Evolutionary conservation across 2,113 vertebrate species (phyloP).

Genomic region (Chloroceryle aenea): DNA sequence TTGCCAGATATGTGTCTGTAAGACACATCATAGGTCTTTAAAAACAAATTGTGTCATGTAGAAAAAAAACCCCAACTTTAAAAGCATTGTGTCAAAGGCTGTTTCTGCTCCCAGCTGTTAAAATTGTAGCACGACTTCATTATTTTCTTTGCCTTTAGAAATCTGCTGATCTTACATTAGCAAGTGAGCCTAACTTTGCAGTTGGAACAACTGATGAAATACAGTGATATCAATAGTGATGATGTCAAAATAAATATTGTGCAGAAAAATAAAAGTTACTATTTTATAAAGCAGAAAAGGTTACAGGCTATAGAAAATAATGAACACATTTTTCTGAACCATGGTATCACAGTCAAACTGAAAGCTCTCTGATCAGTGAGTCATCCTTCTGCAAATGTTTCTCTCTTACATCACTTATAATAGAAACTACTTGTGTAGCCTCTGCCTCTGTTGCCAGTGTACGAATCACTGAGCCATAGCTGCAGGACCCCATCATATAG

Average conservation of each 20-base stretch:
- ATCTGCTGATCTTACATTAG: constrained; percentile 6
- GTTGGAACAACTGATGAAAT: constrained; percentile 37
- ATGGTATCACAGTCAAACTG: constrained; percentile 7
- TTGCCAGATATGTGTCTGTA: constrained; percentile 26
- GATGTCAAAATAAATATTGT: constrained; percentile 45
- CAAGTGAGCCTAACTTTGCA: background rate
- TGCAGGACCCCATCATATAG: background rate
- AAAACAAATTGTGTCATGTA: constrained; percentile 58
- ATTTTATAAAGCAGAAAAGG: constrained; percentile 57
- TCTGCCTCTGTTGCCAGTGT: background rate
- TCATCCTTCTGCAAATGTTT: constrained; percentile 8
- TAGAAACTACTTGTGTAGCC: background rate
- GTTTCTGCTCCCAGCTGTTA: constrained; percentile 34
- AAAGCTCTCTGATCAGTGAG: constrained; percentile 49
- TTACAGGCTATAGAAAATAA: constrained; percentile 51
- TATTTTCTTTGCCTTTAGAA: constrained; percentile 28
- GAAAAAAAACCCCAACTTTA: constrained; percentile 1
- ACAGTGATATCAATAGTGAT: constrained; percentile 13
- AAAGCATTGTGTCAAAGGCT: constrained; percentile 44
- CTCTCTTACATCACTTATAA: background rate
- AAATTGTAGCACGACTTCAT: background rate
- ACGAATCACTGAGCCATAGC: background rate
- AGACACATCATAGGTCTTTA: constrained; percentile 31
- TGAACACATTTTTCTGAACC: constrained; percentile 11
- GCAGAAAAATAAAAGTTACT: constrained; percentile 58